These are phyloP conservation scores for Nyctibius grandis DNA, from an alignment of 2,797 vertebrate species.

Conservation along the genomic window DNA sequence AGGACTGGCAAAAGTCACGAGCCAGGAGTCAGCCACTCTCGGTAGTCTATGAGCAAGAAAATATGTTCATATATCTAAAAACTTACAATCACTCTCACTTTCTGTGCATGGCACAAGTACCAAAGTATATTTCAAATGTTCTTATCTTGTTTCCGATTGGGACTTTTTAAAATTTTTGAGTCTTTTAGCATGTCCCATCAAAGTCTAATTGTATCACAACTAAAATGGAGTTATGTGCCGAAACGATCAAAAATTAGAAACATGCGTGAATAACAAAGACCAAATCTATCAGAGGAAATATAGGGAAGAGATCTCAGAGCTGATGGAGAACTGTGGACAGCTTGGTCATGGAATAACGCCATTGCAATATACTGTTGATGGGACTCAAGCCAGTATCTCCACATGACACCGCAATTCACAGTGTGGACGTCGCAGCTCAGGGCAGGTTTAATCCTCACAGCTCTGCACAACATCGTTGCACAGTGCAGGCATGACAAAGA, in stretches of 20 bases:
- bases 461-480: background rate
- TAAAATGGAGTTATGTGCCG: background rate
- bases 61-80: background rate
- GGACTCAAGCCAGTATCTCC: background rate
- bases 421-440: background rate
- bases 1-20: background rate
- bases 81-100: background rate
- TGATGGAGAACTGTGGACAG: background rate
- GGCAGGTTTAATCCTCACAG: background rate
- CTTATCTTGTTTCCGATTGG: background rate
- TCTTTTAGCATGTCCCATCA: background rate
- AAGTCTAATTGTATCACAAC: background rate
- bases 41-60: background rate
- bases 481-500: background rate
- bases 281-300: background rate
- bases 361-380: background rate
- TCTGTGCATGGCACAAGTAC: background rate
- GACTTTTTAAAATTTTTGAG: background rate
- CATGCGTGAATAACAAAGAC: background rate
- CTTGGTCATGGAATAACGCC: background rate
- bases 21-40: background rate
- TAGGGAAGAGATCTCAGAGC: background rate
- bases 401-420: fast-evolving
- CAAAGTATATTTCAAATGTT: background rate
- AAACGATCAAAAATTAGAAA: background rate